Percentiles rank a stretch among this genome's conserved stretches.
Evolutionary conservation across 1,140 invertebrate species (phyloP).

Genomic region (Xylocopa sonorina): DNA sequence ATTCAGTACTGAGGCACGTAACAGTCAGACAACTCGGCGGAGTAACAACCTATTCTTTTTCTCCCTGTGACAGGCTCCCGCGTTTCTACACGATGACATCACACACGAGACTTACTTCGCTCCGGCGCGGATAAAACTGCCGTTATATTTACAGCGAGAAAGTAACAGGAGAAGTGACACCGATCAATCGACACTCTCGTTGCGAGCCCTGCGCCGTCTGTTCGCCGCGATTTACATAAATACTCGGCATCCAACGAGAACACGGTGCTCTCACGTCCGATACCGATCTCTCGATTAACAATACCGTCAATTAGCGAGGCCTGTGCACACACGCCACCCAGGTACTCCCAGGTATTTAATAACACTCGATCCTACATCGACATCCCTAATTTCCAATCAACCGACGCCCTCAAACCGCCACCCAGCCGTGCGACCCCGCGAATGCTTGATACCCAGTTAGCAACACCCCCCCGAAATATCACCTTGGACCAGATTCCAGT

Average conservation of each 20-base stretch:
- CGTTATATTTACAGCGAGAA: slow-evolving; percentile 37
- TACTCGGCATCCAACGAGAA: too few species aligned
- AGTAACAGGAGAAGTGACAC: background rate
- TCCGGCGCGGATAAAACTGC: slow-evolving; percentile 26
- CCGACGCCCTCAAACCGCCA: background rate
- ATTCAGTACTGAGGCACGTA: slow-evolving; percentile 21
- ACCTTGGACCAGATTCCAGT: background rate
- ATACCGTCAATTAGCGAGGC: background rate
- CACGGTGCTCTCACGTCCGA: too few species aligned
- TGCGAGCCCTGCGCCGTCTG: background rate
- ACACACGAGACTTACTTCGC: slow-evolving; percentile 48
- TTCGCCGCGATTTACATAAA: background rate
- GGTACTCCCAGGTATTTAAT: too few species aligned
- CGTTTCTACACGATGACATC: slow-evolving; percentile 64
- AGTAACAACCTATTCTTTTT: slow-evolving; percentile 13
- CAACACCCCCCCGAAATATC: slow-evolving; percentile 23
- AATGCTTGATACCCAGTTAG: background rate
- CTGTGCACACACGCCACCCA: too few species aligned
- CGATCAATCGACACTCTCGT: slow-evolving; percentile 12
- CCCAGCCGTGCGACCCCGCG: too few species aligned
- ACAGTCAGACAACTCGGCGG: background rate
- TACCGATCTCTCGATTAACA: background rate
- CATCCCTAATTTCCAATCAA: slow-evolving; percentile 16
- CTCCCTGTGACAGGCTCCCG: slow-evolving; percentile 24
- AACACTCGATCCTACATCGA: background rate